Evolutionary conservation across 2,797 vertebrate species (phyloP).

Genomic region (Petrocephalus sullivani): DNA sequence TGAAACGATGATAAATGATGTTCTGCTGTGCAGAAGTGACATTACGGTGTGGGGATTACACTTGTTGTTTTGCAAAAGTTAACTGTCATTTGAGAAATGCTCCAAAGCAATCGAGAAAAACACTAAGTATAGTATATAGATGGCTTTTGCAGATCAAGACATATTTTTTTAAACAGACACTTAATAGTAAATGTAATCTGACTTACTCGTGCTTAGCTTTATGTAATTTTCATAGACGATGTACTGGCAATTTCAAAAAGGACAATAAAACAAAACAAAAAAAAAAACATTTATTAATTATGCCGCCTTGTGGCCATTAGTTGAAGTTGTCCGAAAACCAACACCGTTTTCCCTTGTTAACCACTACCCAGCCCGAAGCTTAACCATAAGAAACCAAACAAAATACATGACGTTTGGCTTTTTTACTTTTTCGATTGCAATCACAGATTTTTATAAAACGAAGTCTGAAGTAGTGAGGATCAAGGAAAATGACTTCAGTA

Average conservation of each 20-base stretch:
- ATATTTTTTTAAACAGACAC: background rate
- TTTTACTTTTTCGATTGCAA: no score
- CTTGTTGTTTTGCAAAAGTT: background rate
- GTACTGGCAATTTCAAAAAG: background rate
- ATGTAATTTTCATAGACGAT: background rate
- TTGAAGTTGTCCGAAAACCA: background rate
- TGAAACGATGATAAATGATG: background rate
- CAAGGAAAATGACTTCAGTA: no score
- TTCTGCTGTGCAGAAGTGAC: background rate
- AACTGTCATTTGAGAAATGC: background rate
- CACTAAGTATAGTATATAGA: background rate
- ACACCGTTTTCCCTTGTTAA: background rate
- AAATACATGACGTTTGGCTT: background rate
- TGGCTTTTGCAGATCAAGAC: background rate
- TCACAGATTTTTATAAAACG: no score
- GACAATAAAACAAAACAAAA: background rate
- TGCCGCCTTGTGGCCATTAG: background rate
- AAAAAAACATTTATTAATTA: background rate
- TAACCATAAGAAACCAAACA: background rate
- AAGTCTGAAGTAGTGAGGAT: no score
- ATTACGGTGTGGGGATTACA: background rate
- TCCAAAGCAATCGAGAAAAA: background rate
- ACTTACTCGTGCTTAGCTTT: background rate
- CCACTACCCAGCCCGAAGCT: background rate
- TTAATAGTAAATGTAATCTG: background rate